A percentile compares a stretch with the other conserved stretches of the same genome.
Conservation (phyloP, 2,797 vertebrate species). For the Crax fasciolata region DNA sequence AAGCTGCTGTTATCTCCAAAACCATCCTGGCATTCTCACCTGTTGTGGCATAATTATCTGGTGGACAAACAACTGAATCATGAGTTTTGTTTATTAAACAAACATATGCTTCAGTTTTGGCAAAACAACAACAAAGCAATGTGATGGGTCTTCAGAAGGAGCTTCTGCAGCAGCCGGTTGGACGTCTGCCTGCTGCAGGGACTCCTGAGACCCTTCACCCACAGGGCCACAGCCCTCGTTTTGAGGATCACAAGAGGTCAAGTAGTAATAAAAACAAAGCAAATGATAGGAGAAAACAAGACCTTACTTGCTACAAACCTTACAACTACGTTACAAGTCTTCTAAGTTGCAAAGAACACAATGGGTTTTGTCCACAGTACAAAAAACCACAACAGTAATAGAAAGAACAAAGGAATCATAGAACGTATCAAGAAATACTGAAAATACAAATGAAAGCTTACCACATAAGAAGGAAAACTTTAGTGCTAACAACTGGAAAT, state of each 20-base stretch:
- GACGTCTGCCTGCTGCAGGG: neutral
- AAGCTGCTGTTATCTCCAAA: neutral
- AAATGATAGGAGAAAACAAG: neutral
- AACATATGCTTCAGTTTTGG: neutral
- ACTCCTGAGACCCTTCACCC: neutral
- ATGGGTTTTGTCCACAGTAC: neutral
- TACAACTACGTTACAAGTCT: neutral
- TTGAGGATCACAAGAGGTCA: neutral
- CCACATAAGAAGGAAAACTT: neutral
- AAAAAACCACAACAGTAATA: neutral
- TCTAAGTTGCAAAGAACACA: neutral
- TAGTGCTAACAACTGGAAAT: neutral
- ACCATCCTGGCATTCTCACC: neutral
- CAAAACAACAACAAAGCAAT: neutral
- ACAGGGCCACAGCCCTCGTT: neutral
- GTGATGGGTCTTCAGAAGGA: neutral
- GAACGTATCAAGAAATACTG: neutral
- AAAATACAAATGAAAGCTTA: neutral
- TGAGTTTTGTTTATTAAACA: neutral
- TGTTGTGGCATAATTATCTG: neutral
- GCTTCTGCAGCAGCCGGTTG: neutral
- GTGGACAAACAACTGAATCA: constrained; percentile 3
- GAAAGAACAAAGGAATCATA: neutral
- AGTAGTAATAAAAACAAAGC: neutral
- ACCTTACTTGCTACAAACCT: neutral